Evolutionary conservation across 1,140 invertebrate species (phyloP).

Genomic region (Listronotus oregonensis): DNA sequence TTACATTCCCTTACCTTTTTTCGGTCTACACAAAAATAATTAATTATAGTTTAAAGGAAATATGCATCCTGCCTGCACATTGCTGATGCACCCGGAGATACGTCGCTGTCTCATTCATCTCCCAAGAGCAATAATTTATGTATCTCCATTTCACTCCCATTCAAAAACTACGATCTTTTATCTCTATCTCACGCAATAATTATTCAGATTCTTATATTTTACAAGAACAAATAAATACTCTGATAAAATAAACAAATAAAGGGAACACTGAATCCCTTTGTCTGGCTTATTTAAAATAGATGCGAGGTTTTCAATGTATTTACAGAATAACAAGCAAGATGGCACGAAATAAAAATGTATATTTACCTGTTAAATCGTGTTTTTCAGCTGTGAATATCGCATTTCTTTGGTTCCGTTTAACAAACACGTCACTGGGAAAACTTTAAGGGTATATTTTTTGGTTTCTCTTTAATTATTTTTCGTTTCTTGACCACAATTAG

Average conservation of each 20-base stretch:
- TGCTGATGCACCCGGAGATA: too few species aligned
- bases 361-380: conserved; percentile 3
- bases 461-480: not conserved
- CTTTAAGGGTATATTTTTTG: not conserved
- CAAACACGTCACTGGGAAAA: not conserved
- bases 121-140: too few species aligned
- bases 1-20: too few species aligned
- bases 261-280: conserved; percentile 1
- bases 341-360: not conserved
- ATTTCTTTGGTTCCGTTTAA: not conserved
- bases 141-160: too few species aligned
- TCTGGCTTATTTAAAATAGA: conserved; percentile 1
- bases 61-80: too few species aligned
- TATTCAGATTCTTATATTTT: not conserved
- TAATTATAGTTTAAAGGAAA: too few species aligned
- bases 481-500: not conserved
- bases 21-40: too few species aligned
- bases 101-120: too few species aligned
- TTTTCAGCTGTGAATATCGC: not conserved
- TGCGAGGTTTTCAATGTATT: conserved; percentile 3
- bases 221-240: not conserved
- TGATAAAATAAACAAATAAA: conserved; percentile 14
- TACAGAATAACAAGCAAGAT: conserved; percentile 12
- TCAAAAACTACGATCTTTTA: too few species aligned
- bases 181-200: too few species aligned